These are phyloP conservation scores for Mus spretus DNA, from an alignment of 2,797 vertebrate species.

Conservation along the genomic window DNA sequence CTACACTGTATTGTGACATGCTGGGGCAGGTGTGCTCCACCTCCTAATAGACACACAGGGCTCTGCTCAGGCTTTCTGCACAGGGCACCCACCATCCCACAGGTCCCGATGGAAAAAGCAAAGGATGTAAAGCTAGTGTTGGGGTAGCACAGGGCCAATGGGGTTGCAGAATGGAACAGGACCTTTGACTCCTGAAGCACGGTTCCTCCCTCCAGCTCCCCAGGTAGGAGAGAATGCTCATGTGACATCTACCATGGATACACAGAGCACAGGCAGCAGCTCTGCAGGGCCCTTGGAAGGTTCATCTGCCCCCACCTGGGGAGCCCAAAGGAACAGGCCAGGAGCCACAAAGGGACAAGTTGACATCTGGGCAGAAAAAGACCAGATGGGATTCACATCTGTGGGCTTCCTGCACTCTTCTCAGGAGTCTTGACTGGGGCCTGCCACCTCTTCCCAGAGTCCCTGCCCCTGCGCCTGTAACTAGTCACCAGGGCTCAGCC, in stretches of 20 bases:
- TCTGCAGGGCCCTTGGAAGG: neutral
- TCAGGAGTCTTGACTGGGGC: neutral
- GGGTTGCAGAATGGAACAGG: neutral
- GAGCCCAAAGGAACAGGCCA: neutral
- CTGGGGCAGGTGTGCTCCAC: neutral
- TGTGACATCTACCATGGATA: neutral
- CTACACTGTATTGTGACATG: neutral
- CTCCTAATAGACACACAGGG: neutral
- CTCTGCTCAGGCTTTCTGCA: neutral
- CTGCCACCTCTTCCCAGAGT: neutral
- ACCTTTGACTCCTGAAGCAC: neutral
- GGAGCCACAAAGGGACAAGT: neutral
- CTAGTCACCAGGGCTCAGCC: rapidly evolving
- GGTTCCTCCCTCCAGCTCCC: neutral
- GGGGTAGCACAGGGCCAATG: neutral
- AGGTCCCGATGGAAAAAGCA: neutral
- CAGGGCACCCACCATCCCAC: neutral
- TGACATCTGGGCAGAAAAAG: constrained; percentile 11
- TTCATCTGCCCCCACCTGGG: neutral
- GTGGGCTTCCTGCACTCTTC: neutral
- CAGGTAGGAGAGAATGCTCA: neutral
- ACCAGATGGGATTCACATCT: neutral
- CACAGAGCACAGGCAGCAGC: neutral
- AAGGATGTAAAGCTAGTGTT: neutral
- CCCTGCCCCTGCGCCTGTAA: neutral